These are phyloP conservation scores for Virgularia gustaviana DNA, from an alignment of 92 coral and sea anemone genomes.

Conservation along the genomic window DNA sequence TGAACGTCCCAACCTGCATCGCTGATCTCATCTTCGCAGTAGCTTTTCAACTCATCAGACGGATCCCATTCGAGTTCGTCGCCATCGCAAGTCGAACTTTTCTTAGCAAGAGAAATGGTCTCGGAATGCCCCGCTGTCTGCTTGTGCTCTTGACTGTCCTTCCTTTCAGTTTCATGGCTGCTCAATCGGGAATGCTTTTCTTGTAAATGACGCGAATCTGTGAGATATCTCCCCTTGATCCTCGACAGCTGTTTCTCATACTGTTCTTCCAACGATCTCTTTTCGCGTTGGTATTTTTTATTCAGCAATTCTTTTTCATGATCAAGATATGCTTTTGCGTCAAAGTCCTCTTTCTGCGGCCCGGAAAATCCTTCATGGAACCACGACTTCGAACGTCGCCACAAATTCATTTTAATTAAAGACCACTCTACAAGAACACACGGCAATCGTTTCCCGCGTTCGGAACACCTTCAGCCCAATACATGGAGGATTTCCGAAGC, in stretches of 20 bases:
- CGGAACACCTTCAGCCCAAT: no score
- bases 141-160: background rate
- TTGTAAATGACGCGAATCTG: slow-evolving; percentile 2
- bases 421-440: background rate
- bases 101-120: background rate
- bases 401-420: slow-evolving; percentile 22
- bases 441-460: background rate
- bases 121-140: background rate
- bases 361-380: slow-evolving; percentile 3
- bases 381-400: slow-evolving; percentile 36
- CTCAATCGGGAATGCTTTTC: slow-evolving; percentile 1
- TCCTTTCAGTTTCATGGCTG: background rate
- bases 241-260: slow-evolving; percentile 47
- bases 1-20: slow-evolving; percentile 27
- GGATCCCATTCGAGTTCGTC: slow-evolving; percentile 37
- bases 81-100: background rate
- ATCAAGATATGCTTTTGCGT: slow-evolving; percentile 43
- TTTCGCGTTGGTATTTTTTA: slow-evolving; percentile 50
- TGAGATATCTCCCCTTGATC: slow-evolving; percentile 16
- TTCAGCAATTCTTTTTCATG: slow-evolving; percentile 51
- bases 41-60: slow-evolving; percentile 9
- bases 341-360: background rate
- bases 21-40: slow-evolving; percentile 1
- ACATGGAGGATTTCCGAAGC: no score
- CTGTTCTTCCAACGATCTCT: slow-evolving; percentile 51